Evolutionary conservation across 2,797 vertebrate genomes (phyloP), one percentile per base, ranked within the genome.

Genomic region (Oreonectes daqikongensis): DNA sequence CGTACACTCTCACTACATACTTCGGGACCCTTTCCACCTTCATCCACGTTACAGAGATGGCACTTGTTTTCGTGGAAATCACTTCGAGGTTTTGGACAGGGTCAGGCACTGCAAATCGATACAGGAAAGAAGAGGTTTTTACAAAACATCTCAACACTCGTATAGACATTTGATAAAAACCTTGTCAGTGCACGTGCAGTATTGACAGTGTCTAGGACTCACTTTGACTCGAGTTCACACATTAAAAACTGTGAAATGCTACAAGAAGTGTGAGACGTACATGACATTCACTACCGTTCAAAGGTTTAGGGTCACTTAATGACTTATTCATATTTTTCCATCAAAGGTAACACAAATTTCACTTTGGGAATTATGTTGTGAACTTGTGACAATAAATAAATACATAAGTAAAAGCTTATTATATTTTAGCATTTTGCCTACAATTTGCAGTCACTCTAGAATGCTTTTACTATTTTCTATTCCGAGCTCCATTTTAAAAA

Each of bases 21-120:
- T 55, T 77, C 1, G 59, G 5, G 50, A 44, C 72, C 11, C 35
- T 52, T 28, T n/a, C 1, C 1, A 74, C 50, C 17, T 3, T 4
- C 20, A 0, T 11, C 80, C 80, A 82, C 9, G 5, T 11, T 9
- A 82, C 2, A 60, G 32, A 66, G 10, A 82, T 65, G 60, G 1
- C 30, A 12, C 55, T 26, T 66, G 20, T 72, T 65, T 12, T 17
- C 55, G 61, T 72, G 26, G 26, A 65, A n/a, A 0, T 0, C 14
- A 79, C 28, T 11, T 11, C 0, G 24, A 82, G 72, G 18, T 42
- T 32, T 7, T 68, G 15, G 65, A 69, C 12, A 69, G n/a, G 59
- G 9, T 75, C 35, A 20, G 80, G 80, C 24, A 44, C 80, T 82
- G 59, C 53, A 77, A 75, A 79, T n/a, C 59, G 6, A 70, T 48